Conservation (phyloP, 2,797 vertebrate species). For the Hybognathus amarus region DNA sequence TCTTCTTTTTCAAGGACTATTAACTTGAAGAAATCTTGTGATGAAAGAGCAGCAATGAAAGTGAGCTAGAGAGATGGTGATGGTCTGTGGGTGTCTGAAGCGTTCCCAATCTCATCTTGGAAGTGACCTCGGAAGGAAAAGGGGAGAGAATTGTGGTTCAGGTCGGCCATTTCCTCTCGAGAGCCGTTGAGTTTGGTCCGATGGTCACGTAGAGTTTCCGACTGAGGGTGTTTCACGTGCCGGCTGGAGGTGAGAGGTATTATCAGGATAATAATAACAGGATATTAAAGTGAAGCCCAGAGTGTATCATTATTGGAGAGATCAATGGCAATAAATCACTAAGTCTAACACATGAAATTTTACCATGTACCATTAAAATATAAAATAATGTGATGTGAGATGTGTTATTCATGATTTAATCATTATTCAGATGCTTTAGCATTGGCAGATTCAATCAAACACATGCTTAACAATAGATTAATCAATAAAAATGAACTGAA, state of each 20-base stretch:
- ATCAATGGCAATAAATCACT: not conserved
- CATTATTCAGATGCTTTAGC: not conserved
- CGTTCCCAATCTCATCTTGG: not conserved
- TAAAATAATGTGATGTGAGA: not conserved
- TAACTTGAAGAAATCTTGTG: not conserved
- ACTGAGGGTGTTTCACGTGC: not conserved
- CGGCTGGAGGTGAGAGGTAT: not conserved
- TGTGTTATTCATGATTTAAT: not conserved
- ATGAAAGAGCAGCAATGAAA: not conserved
- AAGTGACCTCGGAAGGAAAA: not conserved
- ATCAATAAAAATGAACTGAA: slow-evolving; percentile 1
- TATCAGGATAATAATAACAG: not conserved
- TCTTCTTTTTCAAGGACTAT: not conserved
- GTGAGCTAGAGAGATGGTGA: not conserved
- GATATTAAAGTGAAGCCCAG: slow-evolving; percentile 1
- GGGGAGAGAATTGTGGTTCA: not conserved
- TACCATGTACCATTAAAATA: not conserved
- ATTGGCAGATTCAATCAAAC: not conserved
- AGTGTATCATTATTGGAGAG: not conserved
- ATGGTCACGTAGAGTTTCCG: slow-evolving; percentile 1
- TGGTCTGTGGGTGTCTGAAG: not conserved
- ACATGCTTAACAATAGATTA: not conserved
- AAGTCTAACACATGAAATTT: not conserved
- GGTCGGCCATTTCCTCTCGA: not conserved
- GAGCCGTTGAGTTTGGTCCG: not conserved